Evolutionary conservation across 2,888 invertebrate genomes (phyloP).

Genomic region (Leucoma salicis): DNA sequence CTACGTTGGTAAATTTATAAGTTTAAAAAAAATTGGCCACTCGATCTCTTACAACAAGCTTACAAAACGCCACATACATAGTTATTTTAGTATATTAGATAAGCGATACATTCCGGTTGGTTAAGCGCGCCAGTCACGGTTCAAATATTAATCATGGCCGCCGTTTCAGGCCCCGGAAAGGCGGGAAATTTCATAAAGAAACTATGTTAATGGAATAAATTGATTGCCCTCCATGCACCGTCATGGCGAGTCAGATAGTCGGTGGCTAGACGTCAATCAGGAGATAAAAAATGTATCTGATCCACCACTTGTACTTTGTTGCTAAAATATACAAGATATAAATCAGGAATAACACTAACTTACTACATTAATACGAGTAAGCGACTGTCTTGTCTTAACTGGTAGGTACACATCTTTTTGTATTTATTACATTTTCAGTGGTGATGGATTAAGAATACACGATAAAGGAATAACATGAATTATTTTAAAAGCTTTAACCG

Average conservation of each 20-base stretch:
- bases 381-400: neutral
- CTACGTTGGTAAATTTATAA: too few relatives aligned
- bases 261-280: conserved; percentile 15
- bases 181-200: conserved; percentile 61
- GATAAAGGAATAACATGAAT: too few relatives aligned
- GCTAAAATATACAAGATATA: conserved; percentile 10
- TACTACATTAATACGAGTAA: conserved; percentile 1
- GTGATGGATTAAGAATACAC: too few relatives aligned
- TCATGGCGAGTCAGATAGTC: conserved; percentile 44
- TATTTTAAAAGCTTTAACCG: too few relatives aligned
- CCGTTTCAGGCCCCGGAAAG: conserved; percentile 51
- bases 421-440: too few relatives aligned
- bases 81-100: conserved; percentile 29
- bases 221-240: conserved; percentile 45
- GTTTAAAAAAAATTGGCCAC: too few relatives aligned
- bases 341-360: conserved; percentile 8
- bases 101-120: conserved; percentile 49
- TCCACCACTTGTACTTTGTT: neutral
- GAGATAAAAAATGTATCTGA: conserved; percentile 15
- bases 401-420: neutral
- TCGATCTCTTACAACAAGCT: too few relatives aligned
- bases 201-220: conserved; percentile 68
- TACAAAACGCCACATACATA: conserved; percentile 13
- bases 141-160: conserved; percentile 66
- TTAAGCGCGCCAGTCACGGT: conserved; percentile 59